Percentiles rank a stretch among this genome's conserved stretches.
Evolutionary conservation across 1,140 invertebrate genomes (phyloP).

Genomic region (Zophobas atratus): DNA sequence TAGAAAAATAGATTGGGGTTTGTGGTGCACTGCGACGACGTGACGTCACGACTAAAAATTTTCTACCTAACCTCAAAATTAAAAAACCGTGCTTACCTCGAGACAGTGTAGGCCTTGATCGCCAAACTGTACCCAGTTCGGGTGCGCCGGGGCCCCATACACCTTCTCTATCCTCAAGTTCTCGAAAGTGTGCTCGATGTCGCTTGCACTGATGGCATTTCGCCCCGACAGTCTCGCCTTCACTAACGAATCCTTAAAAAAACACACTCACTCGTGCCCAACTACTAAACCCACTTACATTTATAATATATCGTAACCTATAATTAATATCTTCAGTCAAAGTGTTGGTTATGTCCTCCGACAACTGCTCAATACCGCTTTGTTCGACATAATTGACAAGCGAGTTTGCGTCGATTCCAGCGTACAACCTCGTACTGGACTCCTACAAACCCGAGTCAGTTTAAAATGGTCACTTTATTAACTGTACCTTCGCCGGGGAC

Average conservation of each 20-base stretch:
- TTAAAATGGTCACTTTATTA: conserved; percentile 21
- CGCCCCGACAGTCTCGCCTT: conserved; percentile 62
- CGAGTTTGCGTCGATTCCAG: conserved; percentile 61
- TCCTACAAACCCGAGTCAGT: conserved; percentile 57
- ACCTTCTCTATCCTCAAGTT: conserved; percentile 63
- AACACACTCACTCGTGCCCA: conserved; percentile 28
- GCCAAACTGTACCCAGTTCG: conserved; percentile 60
- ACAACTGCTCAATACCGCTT: conserved; percentile 54
- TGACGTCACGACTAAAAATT: no score
- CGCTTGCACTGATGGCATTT: conserved; percentile 58
- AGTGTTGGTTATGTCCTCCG: conserved; percentile 60
- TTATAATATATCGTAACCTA: conserved; percentile 64
- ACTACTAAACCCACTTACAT: conserved; percentile 60
- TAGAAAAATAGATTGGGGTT: no score
- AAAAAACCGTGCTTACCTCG: conserved; percentile 53
- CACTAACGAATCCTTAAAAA: conserved; percentile 62
- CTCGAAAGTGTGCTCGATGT: conserved; percentile 63
- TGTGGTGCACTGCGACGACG: no score
- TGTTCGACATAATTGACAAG: conserved; percentile 60
- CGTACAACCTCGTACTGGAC: conserved; percentile 57
- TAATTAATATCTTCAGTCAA: conserved; percentile 66
- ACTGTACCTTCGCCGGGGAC: conserved; percentile 58
- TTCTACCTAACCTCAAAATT: no score
- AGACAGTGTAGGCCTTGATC: conserved; percentile 61
- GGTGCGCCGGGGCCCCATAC: conserved; percentile 61